Base-by-base conservation (phyloP, 2,113 vertebrate species). In the Sphaerodactylus townsendi region DNA sequence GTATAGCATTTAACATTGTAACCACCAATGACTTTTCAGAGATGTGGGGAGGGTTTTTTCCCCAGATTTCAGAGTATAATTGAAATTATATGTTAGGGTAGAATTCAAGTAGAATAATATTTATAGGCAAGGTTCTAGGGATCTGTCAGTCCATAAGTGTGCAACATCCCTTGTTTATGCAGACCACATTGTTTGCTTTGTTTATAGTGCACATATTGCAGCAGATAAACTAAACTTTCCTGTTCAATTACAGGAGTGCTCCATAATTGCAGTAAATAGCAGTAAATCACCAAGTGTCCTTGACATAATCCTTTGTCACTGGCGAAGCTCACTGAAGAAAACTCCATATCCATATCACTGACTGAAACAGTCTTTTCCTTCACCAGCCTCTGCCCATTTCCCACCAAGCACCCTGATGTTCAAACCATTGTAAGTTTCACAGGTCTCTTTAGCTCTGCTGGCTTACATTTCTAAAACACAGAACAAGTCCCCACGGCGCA, bases 281-380 rank as follows among this genome's bases (percentile, higher is more conserved):
- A 15, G 23, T 25, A 78, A 64, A 78, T 28, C 37, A 68, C 68
- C 65, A 66, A 35, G 65, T 50, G n/a, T 50, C 44, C 7, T 21
- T 2, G 25, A 15, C 6, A 10, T 46, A 15, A 35, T 69, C 48
- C 41, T n/a, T 66, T 21, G 3, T 17, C 30, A 11, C 44, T 68
- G 13, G 23, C 15, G n/a, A 19, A 28, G 2, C 25, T 50, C 25
- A 33, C 11, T 1, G 33, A 0, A 0, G 23, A 39, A 48, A n/a
- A 84, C 1, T 62, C 46, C 13, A 50, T 35, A 3, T 74, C 1
- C 21, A 0, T 5, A 53, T 25, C 69, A 0, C 0, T 19, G 10
- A 23, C 1, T 1, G 0, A 0, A 82, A 13, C 11, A 30, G 56
- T 21, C 30, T 33, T 33, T 53, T n/a, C n/a, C 19, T 35, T 28